Evolutionary conservation across 2,888 invertebrate genomes (phyloP), one percentile per base, ranked within the genome.

Genomic region (Drosophila tanythrix): DNA sequence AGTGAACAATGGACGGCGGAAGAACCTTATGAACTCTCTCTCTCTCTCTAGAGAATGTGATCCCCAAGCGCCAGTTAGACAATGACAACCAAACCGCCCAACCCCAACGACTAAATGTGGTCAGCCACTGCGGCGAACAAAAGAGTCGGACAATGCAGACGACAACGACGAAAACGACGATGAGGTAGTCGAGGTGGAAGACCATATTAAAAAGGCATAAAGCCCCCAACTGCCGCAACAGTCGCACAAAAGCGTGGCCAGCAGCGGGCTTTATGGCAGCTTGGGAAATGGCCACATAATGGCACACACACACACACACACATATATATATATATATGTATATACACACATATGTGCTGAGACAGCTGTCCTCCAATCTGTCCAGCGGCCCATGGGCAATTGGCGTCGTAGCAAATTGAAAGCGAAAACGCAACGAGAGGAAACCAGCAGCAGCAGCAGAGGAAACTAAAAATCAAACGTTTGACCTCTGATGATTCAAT

Each of bases 401-500:
- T 83, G 76, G 74, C 80, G 70, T 73, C 52, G 56, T 76, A 58
- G 88, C 77, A 88, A 88, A 90, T 90, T 89, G 88, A 89, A 90
- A 84, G 88, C 77, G 88, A 88, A 88, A 90, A 72, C 63, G 72
- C 67, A 82, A 76, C 73, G 48, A 43, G 58, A 68, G 55, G 57
- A 59, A 62, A 63, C 69, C 65, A 43, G 61, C 52, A 72, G 76
- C 60, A 61, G 67, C 65, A 40, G 63, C 50, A 73, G 76, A 57
- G 68, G 59, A 74, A 81, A 74, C 66, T 75, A 67, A 70, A 81
- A 78, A 79, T 81, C 77, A 82, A 81, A 77, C 75, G 75, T 76
- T 87, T 88, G 87, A 83, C 87, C 89, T 88, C 76, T 78, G 76
- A 82, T 81, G 81, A 89, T 73, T 89, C 84, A 89, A 89, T 86